Evolutionary conservation across 2,113 vertebrate species (phyloP).

Genomic region (Megalops atlanticus): DNA sequence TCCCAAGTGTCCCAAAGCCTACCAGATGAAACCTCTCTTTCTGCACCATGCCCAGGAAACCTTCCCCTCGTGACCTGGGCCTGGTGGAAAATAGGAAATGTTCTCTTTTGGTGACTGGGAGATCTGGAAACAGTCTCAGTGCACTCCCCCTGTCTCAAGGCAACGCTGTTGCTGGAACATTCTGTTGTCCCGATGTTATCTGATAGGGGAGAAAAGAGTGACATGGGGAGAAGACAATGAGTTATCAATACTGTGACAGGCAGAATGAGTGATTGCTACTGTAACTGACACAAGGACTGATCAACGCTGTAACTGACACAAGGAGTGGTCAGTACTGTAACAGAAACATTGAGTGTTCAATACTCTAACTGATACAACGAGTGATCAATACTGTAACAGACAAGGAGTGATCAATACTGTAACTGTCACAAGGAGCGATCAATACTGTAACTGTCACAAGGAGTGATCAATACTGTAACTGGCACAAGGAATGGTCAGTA

Average conservation of each 20-base stretch:
- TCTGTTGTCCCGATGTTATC: constrained; percentile 88
- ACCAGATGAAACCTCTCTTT: constrained; percentile 76
- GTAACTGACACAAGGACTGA: background rate
- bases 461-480: background rate
- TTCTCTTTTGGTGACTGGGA: constrained; percentile 87
- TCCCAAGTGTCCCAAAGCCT: constrained; percentile 77
- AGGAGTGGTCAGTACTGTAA: too few relatives aligned
- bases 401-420: background rate
- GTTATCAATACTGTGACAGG: background rate
- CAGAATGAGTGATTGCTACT: background rate
- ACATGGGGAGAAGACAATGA: background rate
- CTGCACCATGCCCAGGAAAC: constrained; percentile 79
- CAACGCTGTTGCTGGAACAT: constrained; percentile 88
- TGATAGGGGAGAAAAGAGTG: constrained; percentile 63
- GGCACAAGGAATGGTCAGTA: background rate
- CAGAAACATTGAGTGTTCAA: background rate
- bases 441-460: background rate
- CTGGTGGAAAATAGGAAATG: constrained; percentile 84
- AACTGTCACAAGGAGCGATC: background rate
- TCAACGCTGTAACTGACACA: background rate
- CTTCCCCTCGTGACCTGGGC: constrained; percentile 59
- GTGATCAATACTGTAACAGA: background rate
- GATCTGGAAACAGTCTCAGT: constrained; percentile 91
- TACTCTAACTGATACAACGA: background rate
- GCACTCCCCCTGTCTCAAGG: constrained; percentile 92